Base-by-base conservation (phyloP, 2,797 vertebrate genomes). In the Myotis findleyi region DNA sequence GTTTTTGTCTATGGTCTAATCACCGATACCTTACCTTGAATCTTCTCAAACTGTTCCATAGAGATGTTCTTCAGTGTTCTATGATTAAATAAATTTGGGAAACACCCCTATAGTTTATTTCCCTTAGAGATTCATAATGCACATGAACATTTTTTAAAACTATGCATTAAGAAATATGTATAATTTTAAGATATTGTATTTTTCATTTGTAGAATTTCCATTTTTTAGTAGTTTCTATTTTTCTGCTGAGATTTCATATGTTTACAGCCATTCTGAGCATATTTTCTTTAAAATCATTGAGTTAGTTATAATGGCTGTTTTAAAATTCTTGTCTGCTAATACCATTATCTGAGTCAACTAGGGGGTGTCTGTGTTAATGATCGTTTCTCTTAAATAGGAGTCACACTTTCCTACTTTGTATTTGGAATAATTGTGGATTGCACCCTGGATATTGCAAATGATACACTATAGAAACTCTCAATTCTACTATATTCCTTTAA, bases 301-400 rank as follows among this genome's bases (percentile, higher is more conserved):
- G 41, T 6, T 80, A 49, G 33, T 44, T 62, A 57, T 47, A 71
- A 80, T 27, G 27, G n/a, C 51, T 36, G 69, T 79, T 81, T 95
- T 68, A 89, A 89, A 77, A 81, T 68, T 59, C 81, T 89, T 81
- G 41, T 59, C 75, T 62, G 49, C 57, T 69, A 59, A 75, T 95
- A 41, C 25, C 47, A 81, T 68, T 81, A 80, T 80, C 49, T 86
- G 41, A 18, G 68, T 64, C 30, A 51, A 64, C 53, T 47, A 72
- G 85, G 21, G n/a, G 25, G 38, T 76, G 75, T 66, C 69, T 77
- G 38, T 93, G 71, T 72, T 71, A 49, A 89, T 66, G 69, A 25
- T 53, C 51, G 38, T 93, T 71, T 79, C 62, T 75, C 59, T 87
- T 75, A 18, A 71, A 53, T 71, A 30, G 30, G 16, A 72, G 49